Conservation (phyloP, 2,888 invertebrate genomes). For the Thecophora atra region DNA sequence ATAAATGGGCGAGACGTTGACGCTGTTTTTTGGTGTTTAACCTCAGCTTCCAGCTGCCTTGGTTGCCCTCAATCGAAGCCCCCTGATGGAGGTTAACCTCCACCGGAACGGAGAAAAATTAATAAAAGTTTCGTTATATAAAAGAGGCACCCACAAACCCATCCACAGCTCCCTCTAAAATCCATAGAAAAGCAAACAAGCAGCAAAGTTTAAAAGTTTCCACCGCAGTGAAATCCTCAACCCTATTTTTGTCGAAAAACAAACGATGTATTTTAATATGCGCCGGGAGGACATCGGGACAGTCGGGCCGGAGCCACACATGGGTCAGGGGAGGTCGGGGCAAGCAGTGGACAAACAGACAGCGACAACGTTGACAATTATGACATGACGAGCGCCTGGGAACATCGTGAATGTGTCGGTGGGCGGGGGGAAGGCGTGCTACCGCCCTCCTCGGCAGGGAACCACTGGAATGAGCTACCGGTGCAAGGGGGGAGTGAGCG, state of each 20-base stretch:
- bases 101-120: not conserved
- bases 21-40: not conserved
- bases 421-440: not conserved
- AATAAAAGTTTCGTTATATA: not conserved
- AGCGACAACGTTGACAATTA: conserved; percentile 50
- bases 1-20: conserved; percentile 17
- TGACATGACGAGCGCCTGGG: conserved; percentile 42
- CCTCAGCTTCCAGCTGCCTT: not conserved
- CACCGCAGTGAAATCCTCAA: not conserved
- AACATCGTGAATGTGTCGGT: conserved; percentile 24
- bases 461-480: not conserved
- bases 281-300: conserved; percentile 28
- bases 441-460: not conserved
- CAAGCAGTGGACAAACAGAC: not conserved
- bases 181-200: conserved; percentile 4
- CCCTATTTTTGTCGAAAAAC: not conserved
- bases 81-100: not conserved
- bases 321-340: not conserved
- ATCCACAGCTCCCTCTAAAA: not conserved
- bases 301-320: not conserved
- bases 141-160: not conserved
- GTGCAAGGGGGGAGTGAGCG: not conserved
- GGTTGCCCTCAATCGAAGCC: not conserved
- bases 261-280: conserved; percentile 40
- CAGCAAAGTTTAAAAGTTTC: conserved; percentile 10